Evolutionary conservation across 2,888 invertebrate species (phyloP), one percentile per base, ranked within the genome.

Genomic region (Hypena proboscidalis): DNA sequence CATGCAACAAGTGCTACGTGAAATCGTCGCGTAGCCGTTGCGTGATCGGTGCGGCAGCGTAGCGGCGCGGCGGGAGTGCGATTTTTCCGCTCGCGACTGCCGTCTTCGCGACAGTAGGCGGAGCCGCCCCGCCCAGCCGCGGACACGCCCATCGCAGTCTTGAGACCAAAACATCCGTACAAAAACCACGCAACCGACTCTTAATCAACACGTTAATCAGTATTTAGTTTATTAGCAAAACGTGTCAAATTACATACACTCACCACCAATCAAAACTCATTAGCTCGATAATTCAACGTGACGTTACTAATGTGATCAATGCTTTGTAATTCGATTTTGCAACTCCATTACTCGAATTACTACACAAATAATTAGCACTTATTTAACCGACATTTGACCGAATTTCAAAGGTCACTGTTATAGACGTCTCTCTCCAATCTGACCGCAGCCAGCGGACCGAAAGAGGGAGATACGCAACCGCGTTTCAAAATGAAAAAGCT

Each of bases 41-140:
- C 35, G 29, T 41, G 44, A 45, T 58, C 62, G 64, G 20, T 37
- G 35, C 54, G 43, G 31, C 34, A 43, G 11, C n/a, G n/a, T 39
- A 26, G 23, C 14, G 37, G 23, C 23, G 43, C 29, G 56, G 32
- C 54, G 44, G 50, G 41, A 47, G 64, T 66, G 76, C 78, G 36
- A 44, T 59, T 87, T 88, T 87, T 85, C 80, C 77, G 61, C 68
- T 53, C 58, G 70, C 58, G 58, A 64, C 65, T 67, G 62, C 49
- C 77, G 80, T 87, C 87, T 85, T 89, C 78, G 72, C 79, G 80
- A 79, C 75, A 63, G 71, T 71, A 67, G 85, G 86, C 83, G 88
- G 81, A 55, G 59, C 69, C 71, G 80, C 74, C 82, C 74, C 88
- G 87, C 87, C 87, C 81, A 82, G 74, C 58, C 59, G 37, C 35